phyloP scores from a whole-genome alignment of 2,113 vertebrate species.

The Forbesichthys papilliferus region DNA sequence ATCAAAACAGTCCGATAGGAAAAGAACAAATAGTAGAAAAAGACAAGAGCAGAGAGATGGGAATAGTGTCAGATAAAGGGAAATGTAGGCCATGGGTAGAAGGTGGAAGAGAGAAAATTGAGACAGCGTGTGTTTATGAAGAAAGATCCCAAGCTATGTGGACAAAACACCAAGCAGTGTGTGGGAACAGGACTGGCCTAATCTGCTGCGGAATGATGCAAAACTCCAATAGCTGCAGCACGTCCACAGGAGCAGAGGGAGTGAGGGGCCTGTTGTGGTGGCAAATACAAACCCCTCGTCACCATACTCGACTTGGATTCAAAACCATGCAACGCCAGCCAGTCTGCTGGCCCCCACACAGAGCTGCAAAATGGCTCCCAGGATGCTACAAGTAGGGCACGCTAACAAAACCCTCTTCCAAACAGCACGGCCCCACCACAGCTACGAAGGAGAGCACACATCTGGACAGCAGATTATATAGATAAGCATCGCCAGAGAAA shows the following conservation, averaged over 20 bases:
- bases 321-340: constrained; percentile 38
- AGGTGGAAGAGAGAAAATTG: constrained; percentile 41
- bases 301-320: constrained; percentile 29
- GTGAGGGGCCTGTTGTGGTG: constrained; percentile 56
- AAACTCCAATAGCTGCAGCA: constrained; percentile 83
- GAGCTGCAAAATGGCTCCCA: constrained; percentile 42
- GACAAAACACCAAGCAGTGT: constrained; percentile 86
- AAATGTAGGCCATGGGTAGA: too few relatives aligned
- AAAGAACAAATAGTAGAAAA: too few relatives aligned
- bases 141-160: constrained; percentile 87
- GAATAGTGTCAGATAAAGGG: too few relatives aligned
- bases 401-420: constrained; percentile 8
- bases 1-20: too few relatives aligned
- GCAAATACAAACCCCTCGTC: constrained; percentile 44
- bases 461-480: constrained; percentile 63
- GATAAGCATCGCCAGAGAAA: constrained; percentile 54
- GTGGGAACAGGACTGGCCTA: constrained; percentile 87
- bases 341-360: constrained; percentile 58
- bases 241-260: constrained; percentile 80
- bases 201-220: constrained; percentile 85
- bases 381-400: constrained; percentile 44
- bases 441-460: constrained; percentile 49
- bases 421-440: constrained; percentile 43
- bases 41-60: too few relatives aligned
- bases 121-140: constrained; percentile 71